Conservation (phyloP, 2,888 invertebrate genomes). For the Drosophila lacicola region DNA sequence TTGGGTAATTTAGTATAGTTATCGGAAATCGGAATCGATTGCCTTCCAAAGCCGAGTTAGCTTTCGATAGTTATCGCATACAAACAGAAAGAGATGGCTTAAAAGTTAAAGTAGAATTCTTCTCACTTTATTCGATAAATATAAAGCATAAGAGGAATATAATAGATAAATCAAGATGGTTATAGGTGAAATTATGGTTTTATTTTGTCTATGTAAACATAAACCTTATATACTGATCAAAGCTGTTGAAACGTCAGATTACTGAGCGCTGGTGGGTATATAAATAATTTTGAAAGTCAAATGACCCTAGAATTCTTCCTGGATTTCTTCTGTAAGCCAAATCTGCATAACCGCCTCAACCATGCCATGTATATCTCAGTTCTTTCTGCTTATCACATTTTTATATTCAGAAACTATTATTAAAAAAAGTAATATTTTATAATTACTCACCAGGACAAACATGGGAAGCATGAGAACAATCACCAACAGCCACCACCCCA, state of each 20-base stretch:
- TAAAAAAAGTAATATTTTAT: background rate
- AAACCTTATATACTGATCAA: background rate
- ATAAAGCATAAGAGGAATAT: background rate
- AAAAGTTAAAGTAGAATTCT: too few relatives aligned
- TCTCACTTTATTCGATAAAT: too few relatives aligned
- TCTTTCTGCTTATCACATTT: background rate
- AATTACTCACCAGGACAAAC: background rate
- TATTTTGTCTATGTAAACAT: conserved; percentile 14
- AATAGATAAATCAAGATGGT: background rate
- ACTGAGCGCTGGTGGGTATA: background rate
- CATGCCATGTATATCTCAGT: conserved; percentile 2
- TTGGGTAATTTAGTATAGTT: too few relatives aligned
- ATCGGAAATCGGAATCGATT: too few relatives aligned
- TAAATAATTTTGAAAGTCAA: conserved; percentile 29
- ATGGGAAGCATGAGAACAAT: background rate
- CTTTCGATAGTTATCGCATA: too few relatives aligned
- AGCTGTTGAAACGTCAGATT: background rate
- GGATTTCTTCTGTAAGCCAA: conserved; percentile 45
- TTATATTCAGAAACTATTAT: background rate
- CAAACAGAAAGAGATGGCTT: too few relatives aligned
- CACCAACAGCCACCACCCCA: conserved; percentile 55
- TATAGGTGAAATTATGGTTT: background rate
- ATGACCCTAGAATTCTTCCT: conserved; percentile 23
- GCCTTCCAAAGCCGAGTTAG: too few relatives aligned
- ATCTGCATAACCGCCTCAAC: conserved; percentile 1